Conservation (phyloP, 2,888 invertebrate species). For the Leucoptera coffeella region DNA sequence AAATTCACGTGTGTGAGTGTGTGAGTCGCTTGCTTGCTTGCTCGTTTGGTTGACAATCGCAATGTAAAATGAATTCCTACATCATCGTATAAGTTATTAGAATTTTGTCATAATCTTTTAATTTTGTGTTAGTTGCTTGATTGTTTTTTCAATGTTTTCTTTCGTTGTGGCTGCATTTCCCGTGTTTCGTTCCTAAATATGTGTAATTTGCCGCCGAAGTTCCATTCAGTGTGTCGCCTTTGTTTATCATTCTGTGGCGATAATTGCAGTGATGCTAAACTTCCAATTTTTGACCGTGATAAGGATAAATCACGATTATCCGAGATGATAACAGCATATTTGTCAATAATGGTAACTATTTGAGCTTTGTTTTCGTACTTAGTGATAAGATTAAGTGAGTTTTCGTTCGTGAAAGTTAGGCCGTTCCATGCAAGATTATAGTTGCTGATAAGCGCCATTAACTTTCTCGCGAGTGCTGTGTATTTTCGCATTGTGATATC, state of each 20-base stretch:
- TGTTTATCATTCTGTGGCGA: slow-evolving; percentile 76
- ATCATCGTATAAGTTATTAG: slow-evolving; percentile 51
- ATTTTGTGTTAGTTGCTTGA: slow-evolving; percentile 43
- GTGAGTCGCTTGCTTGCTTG: slow-evolving; percentile 49
- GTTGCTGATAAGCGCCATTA: slow-evolving; percentile 57
- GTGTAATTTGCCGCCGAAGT: slow-evolving; percentile 89
- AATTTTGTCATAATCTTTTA: slow-evolving; percentile 46
- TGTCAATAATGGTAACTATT: slow-evolving; percentile 68
- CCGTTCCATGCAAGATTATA: slow-evolving; percentile 49
- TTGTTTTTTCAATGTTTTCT: slow-evolving; percentile 51
- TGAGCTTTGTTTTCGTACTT: slow-evolving; percentile 15
- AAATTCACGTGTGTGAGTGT: slow-evolving; percentile 28
- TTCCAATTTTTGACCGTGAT: slow-evolving; percentile 72
- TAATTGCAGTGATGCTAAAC: slow-evolving; percentile 66
- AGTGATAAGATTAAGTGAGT: slow-evolving; percentile 16
- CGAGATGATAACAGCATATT: slow-evolving; percentile 72
- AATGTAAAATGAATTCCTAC: slow-evolving; percentile 50
- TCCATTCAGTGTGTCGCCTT: slow-evolving; percentile 90
- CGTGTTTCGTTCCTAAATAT: slow-evolving; percentile 63
- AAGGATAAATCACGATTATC: slow-evolving; percentile 62
- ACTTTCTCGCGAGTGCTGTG: slow-evolving; percentile 56
- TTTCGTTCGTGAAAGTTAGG: slow-evolving; percentile 51
- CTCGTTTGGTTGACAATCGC: slow-evolving; percentile 51
- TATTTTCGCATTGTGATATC: slow-evolving; percentile 57
- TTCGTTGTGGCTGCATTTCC: slow-evolving; percentile 44